Evolutionary conservation across 2,888 invertebrate genomes (phyloP), one percentile per base, ranked within the genome.

Genomic region (Euphydryas editha): DNA sequence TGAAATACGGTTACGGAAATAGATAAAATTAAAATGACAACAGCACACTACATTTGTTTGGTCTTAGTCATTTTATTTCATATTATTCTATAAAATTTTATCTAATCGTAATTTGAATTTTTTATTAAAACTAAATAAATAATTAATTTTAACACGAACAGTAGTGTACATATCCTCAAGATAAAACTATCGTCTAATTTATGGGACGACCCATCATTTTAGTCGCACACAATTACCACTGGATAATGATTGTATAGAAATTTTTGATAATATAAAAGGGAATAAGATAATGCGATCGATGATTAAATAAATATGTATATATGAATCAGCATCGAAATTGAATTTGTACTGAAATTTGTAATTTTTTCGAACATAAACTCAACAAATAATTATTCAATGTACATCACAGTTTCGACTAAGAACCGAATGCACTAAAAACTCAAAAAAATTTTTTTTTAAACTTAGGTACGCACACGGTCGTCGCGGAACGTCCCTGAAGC

Each of bases 161-260:
- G 24, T 24, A 6, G 24, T n/a, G n/a, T n/a, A 37, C 24, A 36
- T 17, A 42, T 18, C 13, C 3, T 58, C 54, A 17, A 47, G 58
- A 66, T 66, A 59, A 69, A 62, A 59, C 51, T 21, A 57, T 68
- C 70, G 70, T 49, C 30, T 39, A 20, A 37, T 62, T 66, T 57
- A 70, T 67, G 59, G 72, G 6, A 51, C 70, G n/a, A 24, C 60
- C 78, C 77, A 76, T 68, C 64, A 65, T 70, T 78, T 76, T 73
- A 76, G 77, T 81, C 77, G 75, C 73, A 77, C 64, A 81, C 85
- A 85, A 84, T 85, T 85, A 84, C 84, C 81, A 81, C 81, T 76
- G 76, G 74, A 73, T 83, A 76, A 73, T 72, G 70, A 69, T 71
- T 66, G 69, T 65, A 70, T 70, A 75, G 75, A 78, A 75, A 80